A percentile compares a stretch with the other conserved stretches of the same genome.
Conservation (phyloP, 1,140 invertebrate species). For the Sycophila sp. region DNA sequence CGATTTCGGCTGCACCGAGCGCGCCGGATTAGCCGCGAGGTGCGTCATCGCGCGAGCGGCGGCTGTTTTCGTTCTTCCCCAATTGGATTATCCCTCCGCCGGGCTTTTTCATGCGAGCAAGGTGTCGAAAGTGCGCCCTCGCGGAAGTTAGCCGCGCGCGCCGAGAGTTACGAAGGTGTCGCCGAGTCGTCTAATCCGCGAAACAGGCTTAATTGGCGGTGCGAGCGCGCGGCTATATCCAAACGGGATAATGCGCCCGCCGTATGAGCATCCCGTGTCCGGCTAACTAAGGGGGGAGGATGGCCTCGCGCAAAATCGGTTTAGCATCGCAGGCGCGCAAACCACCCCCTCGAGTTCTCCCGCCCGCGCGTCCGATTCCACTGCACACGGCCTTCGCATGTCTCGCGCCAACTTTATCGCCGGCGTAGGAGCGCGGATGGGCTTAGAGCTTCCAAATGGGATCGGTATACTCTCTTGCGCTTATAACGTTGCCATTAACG, state of each 20-base stretch:
- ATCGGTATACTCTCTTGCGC: conserved; percentile 24
- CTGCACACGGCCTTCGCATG: conserved; percentile 43
- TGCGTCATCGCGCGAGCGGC: conserved; percentile 1
- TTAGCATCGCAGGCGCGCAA: conserved; percentile 57
- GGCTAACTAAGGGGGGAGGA: conserved; percentile 55
- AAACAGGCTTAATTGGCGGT: conserved; percentile 60
- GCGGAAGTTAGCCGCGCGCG: not conserved
- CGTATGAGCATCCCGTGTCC: conserved; percentile 60
- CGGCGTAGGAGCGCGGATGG: not conserved
- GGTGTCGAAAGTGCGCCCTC: conserved; percentile 12
- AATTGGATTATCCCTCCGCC: conserved; percentile 31
- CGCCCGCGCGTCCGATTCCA: conserved; percentile 47
- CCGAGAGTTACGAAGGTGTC: not conserved
- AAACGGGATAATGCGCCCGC: conserved; percentile 53
- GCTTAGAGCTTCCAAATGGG: conserved; percentile 44
- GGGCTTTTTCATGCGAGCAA: not conserved
- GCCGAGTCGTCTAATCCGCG: conserved; percentile 47
- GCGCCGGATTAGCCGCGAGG: conserved; percentile 6
- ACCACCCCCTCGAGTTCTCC: conserved; percentile 52
- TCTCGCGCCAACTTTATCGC: conserved; percentile 40
- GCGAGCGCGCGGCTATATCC: conserved; percentile 22
- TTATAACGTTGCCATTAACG: conserved; percentile 34
- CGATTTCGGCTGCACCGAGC: not conserved
- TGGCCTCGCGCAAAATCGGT: conserved; percentile 55
- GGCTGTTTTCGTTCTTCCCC: conserved; percentile 32